Evolutionary conservation across 2,797 vertebrate species (phyloP), one percentile per base, ranked within the genome.

Genomic region (Aphelocoma californica): DNA sequence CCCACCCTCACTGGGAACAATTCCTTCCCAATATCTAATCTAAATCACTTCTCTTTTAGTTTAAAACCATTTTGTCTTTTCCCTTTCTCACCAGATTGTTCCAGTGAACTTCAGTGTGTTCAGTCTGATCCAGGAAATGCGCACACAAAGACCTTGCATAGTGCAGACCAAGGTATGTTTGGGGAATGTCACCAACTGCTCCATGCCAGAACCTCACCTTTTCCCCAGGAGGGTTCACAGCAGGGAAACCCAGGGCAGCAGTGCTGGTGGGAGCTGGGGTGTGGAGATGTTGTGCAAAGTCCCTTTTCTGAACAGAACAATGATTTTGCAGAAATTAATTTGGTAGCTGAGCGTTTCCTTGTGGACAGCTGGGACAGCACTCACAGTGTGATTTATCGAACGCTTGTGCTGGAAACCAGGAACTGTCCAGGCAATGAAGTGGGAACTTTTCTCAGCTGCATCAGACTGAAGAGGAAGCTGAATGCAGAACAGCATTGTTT

Each of bases 111-210:
- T 99, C 97, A 98, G 91, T 45, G 97, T 99, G 97, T 99, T 97
- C 45, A 94, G 97, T 9, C 96, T 99, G 95, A 98, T 99, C 80
- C 98, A 98, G 92, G 98, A 98, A 54, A 99, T 99, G 99, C 98
- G 99, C 91, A 99, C 98, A 5, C 99, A 99, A 70, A 98, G 99
- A 29, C 98, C 99, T 28, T 99, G 99, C 6, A 91, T 99, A 51
- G 99, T 99, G 95, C 99, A 99, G 97, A 99, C 99, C 60, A 99
- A 99, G 99, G 99, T 99, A 96, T 3, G 38, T 13, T 2, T 1
- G 12, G 75, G 90, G 44, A n/a, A 11, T 2, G 4, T 4, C 17
- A 1, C 42, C 77, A 18, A 0, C 58, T 17, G 31, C 2, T 8
- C 16, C 64, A 2, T 7, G 7, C 44, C 9, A 45, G 38, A 32